These are phyloP conservation scores for Nasonovia ribisnigri DNA, from an alignment of 2,888 invertebrate species.

Conservation along the genomic window DNA sequence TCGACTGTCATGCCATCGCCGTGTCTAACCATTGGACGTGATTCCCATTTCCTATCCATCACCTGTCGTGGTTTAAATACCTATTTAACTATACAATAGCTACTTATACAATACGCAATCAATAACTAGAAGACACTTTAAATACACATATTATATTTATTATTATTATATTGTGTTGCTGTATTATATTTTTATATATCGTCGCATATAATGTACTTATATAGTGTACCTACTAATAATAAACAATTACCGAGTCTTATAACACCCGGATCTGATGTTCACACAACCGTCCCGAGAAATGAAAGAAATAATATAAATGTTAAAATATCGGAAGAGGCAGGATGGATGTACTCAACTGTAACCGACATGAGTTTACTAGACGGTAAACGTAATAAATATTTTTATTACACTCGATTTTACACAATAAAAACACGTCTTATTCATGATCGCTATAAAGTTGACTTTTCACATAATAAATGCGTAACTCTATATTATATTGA, in stretches of 20 bases:
- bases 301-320: background rate
- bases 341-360: background rate
- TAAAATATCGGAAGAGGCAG: background rate
- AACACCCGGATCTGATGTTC: background rate
- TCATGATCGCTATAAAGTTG: background rate
- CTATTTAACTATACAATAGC: background rate
- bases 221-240: background rate
- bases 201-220: background rate
- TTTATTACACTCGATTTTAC: conserved; percentile 22
- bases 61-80: background rate
- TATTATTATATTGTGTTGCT: background rate
- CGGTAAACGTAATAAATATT: conserved; percentile 11
- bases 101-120: background rate
- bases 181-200: background rate
- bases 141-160: background rate
- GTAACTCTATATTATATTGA: background rate
- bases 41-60: background rate
- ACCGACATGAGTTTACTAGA: background rate
- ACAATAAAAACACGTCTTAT: background rate
- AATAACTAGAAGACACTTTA: background rate
- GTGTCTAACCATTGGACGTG: background rate
- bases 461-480: background rate
- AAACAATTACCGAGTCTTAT: background rate
- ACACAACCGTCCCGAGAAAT: background rate
- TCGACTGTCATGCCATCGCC: background rate